Evolutionary conservation across 2,113 vertebrate genomes (phyloP).

Genomic region (Edolisoma coerulescens): DNA sequence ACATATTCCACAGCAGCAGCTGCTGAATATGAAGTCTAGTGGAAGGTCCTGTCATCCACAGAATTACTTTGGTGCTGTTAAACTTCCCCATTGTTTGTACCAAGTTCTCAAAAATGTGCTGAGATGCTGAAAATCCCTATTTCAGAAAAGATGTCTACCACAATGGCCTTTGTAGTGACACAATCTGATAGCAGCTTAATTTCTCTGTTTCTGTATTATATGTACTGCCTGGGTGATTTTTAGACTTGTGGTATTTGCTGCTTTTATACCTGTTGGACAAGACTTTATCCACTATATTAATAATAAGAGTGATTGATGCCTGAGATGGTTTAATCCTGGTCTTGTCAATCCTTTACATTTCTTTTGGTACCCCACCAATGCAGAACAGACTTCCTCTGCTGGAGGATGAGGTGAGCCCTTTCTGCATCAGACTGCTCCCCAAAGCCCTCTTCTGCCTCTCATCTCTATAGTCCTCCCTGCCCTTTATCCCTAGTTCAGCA

Average conservation of each 20-base stretch:
- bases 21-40: background rate
- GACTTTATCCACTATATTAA: background rate
- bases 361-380: background rate
- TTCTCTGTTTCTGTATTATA: background rate
- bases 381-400: background rate
- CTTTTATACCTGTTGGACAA: background rate
- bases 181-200: background rate
- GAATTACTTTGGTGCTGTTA: background rate
- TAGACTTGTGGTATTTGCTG: background rate
- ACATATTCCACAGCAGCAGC: background rate
- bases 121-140: background rate
- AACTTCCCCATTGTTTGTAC: background rate
- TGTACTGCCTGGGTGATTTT: background rate
- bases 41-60: background rate
- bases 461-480: background rate
- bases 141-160: background rate
- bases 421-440: background rate
- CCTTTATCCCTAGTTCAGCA: background rate
- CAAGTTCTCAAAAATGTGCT: background rate
- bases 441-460: background rate
- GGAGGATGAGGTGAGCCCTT: background rate
- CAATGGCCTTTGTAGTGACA: background rate
- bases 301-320: background rate
- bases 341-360: background rate
- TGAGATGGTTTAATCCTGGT: background rate